Base-by-base conservation (phyloP, 2,888 invertebrate species). In the Carcina quercana region DNA sequence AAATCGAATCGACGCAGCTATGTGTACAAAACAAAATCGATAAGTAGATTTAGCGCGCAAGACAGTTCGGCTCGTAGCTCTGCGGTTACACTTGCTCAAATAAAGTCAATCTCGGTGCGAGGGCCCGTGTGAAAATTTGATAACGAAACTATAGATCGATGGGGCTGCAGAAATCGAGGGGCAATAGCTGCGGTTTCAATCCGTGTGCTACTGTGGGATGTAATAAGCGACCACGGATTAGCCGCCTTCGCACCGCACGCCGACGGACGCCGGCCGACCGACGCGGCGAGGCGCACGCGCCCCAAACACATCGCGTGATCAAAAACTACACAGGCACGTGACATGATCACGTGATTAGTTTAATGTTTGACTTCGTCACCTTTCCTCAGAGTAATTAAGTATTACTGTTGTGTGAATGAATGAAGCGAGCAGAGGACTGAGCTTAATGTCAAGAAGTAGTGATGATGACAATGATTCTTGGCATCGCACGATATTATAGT, bases 41-140 rank as follows among this genome's bases (percentile, higher is more conserved):
- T 50, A 48, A 56, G 43, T 51, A 47, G 54, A 50, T 47, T 42
- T 47, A 50, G 50, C 28, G 40, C n/a, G 40, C 46, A 46, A n/a
- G n/a, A n/a, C n/a, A n/a, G n/a, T n/a, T 40, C 41, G 48, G 43
- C 60, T 67, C 70, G 73, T 71, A 73, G 50, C 40, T 41, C 58
- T 83, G 82, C 63, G 82, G 82, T 83, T 71, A 64, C 61, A 76
- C 76, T 79, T 80, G 64, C 72, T 75, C 78, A 82, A 82, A 82
- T 83, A 83, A 76, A 82, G 75, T 75, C 80, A 74, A 82, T 82
- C 79, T 82, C 67, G 76, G 68, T 60, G 69, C 63, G 56, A 53
- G 64, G 67, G 64, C 57, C 65, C 79, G 82, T 83, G 82, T 83
- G 82, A 83, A 83, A 83, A 82, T 80, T 83, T 80, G 82, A 82